These are phyloP conservation scores for Perizoma flavofasciatum DNA, from an alignment of 2,888 invertebrate species.

Conservation along the genomic window DNA sequence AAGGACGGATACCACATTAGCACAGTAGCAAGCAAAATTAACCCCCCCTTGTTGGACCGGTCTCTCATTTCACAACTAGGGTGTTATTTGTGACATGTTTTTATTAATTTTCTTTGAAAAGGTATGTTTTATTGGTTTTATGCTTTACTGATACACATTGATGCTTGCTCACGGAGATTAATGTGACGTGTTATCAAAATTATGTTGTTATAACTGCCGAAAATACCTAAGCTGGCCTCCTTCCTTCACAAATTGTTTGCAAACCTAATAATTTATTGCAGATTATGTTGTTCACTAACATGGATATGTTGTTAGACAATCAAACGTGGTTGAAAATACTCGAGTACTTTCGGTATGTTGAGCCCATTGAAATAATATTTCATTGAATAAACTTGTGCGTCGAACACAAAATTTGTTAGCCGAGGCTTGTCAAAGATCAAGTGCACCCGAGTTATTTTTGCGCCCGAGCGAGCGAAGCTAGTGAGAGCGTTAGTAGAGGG, in stretches of 20 bases:
- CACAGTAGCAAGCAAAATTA: constrained; percentile 71
- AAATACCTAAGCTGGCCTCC: constrained; percentile 87
- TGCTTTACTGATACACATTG: constrained; percentile 65
- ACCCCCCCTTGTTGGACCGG: constrained; percentile 58
- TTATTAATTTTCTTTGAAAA: constrained; percentile 81
- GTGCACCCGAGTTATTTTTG: too few species aligned
- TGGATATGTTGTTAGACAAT: constrained; percentile 7
- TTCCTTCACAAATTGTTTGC: constrained; percentile 94
- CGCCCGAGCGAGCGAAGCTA: too few species aligned
- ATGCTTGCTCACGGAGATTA: constrained; percentile 71
- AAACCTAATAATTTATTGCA: constrained; percentile 79
- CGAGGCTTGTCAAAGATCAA: too few species aligned
- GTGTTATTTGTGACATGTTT: constrained; percentile 80
- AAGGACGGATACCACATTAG: constrained; percentile 80
- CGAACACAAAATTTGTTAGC: background rate
- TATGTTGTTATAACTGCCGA: constrained; percentile 49
- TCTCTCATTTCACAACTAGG: constrained; percentile 63
- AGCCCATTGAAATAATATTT: constrained; percentile 13
- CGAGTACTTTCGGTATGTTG: background rate
- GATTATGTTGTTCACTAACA: constrained; percentile 41
- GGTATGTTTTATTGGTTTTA: constrained; percentile 81
- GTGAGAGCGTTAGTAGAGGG: too few species aligned
- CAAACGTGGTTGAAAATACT: constrained; percentile 19
- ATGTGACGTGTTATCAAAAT: constrained; percentile 63
- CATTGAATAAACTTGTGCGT: constrained; percentile 17